phyloP scores from a whole-genome alignment of 2,888 invertebrate species.

The Arctia plantaginis region DNA sequence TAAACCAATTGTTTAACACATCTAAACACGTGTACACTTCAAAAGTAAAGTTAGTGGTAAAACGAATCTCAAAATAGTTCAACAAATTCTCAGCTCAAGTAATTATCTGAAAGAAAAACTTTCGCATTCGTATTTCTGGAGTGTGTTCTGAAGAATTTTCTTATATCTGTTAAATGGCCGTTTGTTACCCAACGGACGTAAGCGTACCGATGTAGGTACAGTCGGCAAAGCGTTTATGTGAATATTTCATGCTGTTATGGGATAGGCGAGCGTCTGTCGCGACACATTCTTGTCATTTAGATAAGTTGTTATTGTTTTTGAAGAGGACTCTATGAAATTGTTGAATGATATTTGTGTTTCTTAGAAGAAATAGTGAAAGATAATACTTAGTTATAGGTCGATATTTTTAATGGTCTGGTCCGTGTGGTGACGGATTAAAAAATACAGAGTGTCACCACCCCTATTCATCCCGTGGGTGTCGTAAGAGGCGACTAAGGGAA shows the following conservation, averaged over 20 bases:
- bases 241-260: constrained; percentile 42
- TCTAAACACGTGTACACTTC: background rate
- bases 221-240: constrained; percentile 30
- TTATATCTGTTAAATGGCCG: constrained; percentile 64
- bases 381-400: background rate
- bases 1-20: too few species aligned
- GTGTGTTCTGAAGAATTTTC: constrained; percentile 47
- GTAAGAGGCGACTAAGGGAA: too few species aligned
- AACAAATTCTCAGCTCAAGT: constrained; percentile 17
- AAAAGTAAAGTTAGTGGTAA: background rate
- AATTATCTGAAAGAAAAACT: constrained; percentile 25
- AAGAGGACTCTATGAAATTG: constrained; percentile 2
- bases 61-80: constrained; percentile 9
- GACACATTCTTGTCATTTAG: constrained; percentile 40
- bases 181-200: constrained; percentile 56
- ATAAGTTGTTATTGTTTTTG: constrained; percentile 44
- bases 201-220: constrained; percentile 53
- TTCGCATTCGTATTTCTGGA: constrained; percentile 11
- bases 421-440: too few species aligned
- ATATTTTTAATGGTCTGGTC: too few species aligned
- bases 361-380: background rate
- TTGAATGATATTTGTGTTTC: background rate
- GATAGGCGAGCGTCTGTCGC: constrained; percentile 7
- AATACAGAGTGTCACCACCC: too few species aligned
- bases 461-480: too few species aligned